Base-by-base conservation (phyloP, 2,888 invertebrate genomes). In the Thereva unica region DNA sequence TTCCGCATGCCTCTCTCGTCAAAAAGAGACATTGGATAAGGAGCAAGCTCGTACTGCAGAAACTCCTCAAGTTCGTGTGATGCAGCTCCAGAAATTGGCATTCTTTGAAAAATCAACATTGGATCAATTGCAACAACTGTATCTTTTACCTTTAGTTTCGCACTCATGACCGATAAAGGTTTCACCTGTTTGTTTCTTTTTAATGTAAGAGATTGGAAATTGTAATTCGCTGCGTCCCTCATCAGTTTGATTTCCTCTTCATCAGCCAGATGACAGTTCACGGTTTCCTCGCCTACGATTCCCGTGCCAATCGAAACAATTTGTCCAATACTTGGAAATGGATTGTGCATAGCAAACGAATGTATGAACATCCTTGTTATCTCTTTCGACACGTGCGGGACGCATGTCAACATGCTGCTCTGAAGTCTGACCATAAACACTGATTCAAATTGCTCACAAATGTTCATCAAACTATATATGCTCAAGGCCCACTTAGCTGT, bases 211-310 rank as follows among this genome's bases (percentile, higher is more conserved):
- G 0, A 4, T 2, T 0, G 4, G 42, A 42, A 42, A 23, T 6
- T 42, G n/a, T 10, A 45, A n/a, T n/a, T n/a, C 5, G 35, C 34
- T n/a, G 37, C 37, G 12, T 59, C 47, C 1, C 4, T 45, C 47
- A 59, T 59, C 34, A 47, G 5, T 35, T 45, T 5, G 34, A 44
- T 59, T 5, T 47, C 59, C 12, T 34, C 59, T 35, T 44, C 41
- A 35, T 47, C 47, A 12, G 64, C 64, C 12, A 9, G 38, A 47
- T 68, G 66, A 64, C 65, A 70, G 38, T 69, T 70, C 23, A 67
- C 69, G 8, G 23, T 61, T 12, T 8, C 54, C 53, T 67, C 67
- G 38, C 59, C 70, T 5, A 70, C 64, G 35, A 70, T 61, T 45
- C 68, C 67, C 4, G 67, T 64, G 41, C 57, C 50, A 6, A 70